Base-by-base conservation (phyloP, 2,888 invertebrate species). In the Xylophagus ater region DNA sequence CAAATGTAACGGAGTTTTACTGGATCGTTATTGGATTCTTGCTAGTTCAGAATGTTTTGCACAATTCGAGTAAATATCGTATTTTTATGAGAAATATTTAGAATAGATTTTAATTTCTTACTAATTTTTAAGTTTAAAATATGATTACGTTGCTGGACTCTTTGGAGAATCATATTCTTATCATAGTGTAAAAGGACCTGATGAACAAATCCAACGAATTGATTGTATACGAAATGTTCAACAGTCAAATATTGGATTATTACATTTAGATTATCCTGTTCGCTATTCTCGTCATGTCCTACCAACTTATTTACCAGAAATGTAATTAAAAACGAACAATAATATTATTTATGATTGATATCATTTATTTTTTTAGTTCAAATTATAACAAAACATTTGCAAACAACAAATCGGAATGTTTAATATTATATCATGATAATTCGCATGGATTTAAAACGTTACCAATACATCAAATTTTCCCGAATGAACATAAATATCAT, bases 201-300 rank as follows among this genome's bases (percentile, higher is more conserved):
- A 78, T 53, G 84, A 87, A 56, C 78, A 83, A 66, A 68, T 74
- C n/a, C 65, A 70, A 20, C 62, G 68, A 39, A 69, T 87, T 4
- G 71, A 77, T 46, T 71, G 71, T 20, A 68, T 73, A 4, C 71
- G 71, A 47, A 57, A 59, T 3, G 59, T 84, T 10, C 67, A 71
- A 21, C 63, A 66, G 19, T 74, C 74, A 12, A 73, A 78, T 56
- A 70, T 76, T 1, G 55, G 71, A 4, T 56, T 88, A 17, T 59
- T 85, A 34, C 78, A 77, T 54, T 60, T 86, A 42, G 72, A 72
- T 44, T 50, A 64, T 33, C 67, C 73, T 1, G 71, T 75, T 2
- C 62, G 66, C 19, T 73, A 76, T 48, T 74, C 75, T 1, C 70
- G 73, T 56, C 70, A 77, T 52, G 75, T 83, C 2, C 71, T 76